Evolutionary conservation across 2,888 invertebrate species (phyloP).

Genomic region (Horisme vitalbata): DNA sequence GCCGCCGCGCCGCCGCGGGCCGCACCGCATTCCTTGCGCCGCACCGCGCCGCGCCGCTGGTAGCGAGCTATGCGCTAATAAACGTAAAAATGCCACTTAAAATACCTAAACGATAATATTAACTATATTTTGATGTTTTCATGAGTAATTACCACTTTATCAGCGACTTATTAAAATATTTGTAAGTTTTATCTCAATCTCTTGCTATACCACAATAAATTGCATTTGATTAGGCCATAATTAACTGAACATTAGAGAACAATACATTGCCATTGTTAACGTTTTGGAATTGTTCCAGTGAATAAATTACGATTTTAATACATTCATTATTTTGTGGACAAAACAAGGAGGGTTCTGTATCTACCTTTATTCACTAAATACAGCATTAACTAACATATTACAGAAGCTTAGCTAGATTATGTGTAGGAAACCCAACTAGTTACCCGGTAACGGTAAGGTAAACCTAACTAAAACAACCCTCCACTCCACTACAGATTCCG

Average conservation of each 20-base stretch:
- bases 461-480: too few relatives aligned
- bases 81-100: slow-evolving; percentile 33
- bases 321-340: too few relatives aligned
- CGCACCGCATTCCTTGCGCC: slow-evolving; percentile 12
- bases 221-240: slow-evolving; percentile 26
- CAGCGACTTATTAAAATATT: slow-evolving; percentile 48
- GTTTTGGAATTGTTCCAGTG: slow-evolving; percentile 21
- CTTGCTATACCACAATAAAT: slow-evolving; percentile 22
- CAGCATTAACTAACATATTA: too few relatives aligned
- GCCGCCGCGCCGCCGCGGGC: too few relatives aligned
- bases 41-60: too few relatives aligned
- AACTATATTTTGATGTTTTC: slow-evolving; percentile 32
- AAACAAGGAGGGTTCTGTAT: too few relatives aligned
- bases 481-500: too few relatives aligned
- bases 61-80: slow-evolving; percentile 23
- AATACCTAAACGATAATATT: slow-evolving; percentile 29
- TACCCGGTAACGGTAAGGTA: too few relatives aligned
- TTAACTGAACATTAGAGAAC: slow-evolving; percentile 17
- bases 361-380: too few relatives aligned
- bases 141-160: slow-evolving; percentile 36
- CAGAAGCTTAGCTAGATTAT: too few relatives aligned
- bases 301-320: slow-evolving; percentile 14
- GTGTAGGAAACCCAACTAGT: too few relatives aligned
- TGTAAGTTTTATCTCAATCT: slow-evolving; percentile 43
- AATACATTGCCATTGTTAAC: slow-evolving; percentile 20